Evolutionary conservation across 2,113 vertebrate species (phyloP), one percentile per base, ranked within the genome.

Genomic region (Corydoras sp.): DNA sequence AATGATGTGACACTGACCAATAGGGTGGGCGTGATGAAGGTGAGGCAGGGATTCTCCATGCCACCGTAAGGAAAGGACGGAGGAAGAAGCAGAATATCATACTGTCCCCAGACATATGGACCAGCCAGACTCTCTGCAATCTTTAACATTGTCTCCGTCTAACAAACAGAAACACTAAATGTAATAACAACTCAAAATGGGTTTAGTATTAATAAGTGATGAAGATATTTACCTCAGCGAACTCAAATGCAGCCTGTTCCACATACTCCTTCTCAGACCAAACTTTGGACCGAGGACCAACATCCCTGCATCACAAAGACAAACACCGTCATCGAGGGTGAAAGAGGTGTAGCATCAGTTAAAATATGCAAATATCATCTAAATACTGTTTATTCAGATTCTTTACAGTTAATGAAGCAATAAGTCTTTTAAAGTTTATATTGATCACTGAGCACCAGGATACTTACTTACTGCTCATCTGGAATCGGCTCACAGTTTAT

Each of bases 11-110:
- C 13, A 11, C 87, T 83, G 82, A 99, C 97, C 91, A 99, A 81
- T 1, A 99, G 62, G 0, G 97, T 98, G 30, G 97, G 97, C 0
- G 97, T 99, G 15, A 94, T 93, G 68, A 94, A 99, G 51, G 96
- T 99, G 61, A 99, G 93, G 51, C 96, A 99, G 24, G 97, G 97
- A 73, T 99, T 98, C 80, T 99, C 97, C 97, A 99, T 99, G 18
- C 97, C 97, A 0, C 94, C 97, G 0, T 96, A 99, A 0, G 97
- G 96, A 82, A 98, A 99, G 12, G 97, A 98, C 0, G 95, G 96
- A 2, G 97, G 95, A 11, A 98, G 88, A 60, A 99, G 92, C 79
- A 99, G 81, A 3, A 99, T 73, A 76, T 99, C 97, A 50, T 98
- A 99, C 62, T 94, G 94, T 5, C 93, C 94, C 96, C 97, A 99